A percentile compares a stretch with the other conserved stretches of the same genome.
Conservation (phyloP, 2,113 vertebrate species). For the Psophia crepitans region DNA sequence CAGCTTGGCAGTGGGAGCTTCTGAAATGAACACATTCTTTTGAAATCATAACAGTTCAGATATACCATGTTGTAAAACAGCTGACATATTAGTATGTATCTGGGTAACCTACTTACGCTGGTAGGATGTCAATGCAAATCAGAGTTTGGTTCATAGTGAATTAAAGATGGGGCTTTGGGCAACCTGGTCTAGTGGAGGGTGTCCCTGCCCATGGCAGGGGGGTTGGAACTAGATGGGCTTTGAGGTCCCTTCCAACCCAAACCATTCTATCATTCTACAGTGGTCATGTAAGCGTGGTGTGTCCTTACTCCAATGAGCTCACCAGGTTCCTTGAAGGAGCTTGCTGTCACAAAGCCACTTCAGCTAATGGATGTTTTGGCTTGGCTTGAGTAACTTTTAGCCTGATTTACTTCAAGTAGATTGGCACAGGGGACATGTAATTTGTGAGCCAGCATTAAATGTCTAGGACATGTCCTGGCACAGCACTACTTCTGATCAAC, state of each 20-base stretch:
- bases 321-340: no score
- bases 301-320: no score
- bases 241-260: no score
- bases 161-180: no score
- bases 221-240: no score
- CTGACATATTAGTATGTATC: background rate
- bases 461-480: background rate
- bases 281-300: background rate
- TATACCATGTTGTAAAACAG: constrained; percentile 24
- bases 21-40: constrained; percentile 33
- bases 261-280: no score
- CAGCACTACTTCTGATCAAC: background rate
- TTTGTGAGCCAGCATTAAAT: background rate
- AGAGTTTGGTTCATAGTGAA: background rate
- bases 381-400: background rate
- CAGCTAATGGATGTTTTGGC: background rate
- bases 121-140: background rate
- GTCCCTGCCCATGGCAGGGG: no score
- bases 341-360: background rate
- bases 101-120: background rate
- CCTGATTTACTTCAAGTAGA: background rate
- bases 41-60: constrained; percentile 29
- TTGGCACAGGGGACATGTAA: background rate
- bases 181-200: no score
- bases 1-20: background rate